Percentiles rank a stretch among this genome's conserved stretches.
Conservation (phyloP, 53 echinoderm and acorn worm species). For the Holothuria leucospilota region DNA sequence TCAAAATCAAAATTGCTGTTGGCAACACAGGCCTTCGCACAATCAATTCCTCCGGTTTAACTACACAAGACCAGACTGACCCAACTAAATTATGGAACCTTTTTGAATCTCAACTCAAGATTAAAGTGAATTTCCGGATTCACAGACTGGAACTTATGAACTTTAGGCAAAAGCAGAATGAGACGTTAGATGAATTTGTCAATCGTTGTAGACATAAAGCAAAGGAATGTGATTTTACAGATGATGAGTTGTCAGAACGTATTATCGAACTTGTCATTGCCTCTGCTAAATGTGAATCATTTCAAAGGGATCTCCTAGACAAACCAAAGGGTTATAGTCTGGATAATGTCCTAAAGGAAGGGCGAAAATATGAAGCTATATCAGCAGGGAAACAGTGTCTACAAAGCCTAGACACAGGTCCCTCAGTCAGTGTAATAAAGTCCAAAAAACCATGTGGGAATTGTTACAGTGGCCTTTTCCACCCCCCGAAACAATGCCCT, state of each 20-base stretch:
- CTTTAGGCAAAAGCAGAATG: no score
- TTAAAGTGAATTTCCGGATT: constrained; percentile 60
- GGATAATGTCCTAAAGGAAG: constrained; percentile 17
- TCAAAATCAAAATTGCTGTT: no score
- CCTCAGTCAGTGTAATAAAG: no score
- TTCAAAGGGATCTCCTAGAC: no score
- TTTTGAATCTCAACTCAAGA: no score
- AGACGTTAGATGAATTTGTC: constrained; percentile 56
- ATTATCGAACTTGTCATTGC: no score
- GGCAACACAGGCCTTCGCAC: no score
- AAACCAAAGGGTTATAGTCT: constrained; percentile 36
- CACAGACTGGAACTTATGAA: constrained; percentile 60
- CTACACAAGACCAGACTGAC: constrained; percentile 15
- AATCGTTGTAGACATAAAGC: constrained; percentile 46
- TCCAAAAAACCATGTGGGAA: no score
- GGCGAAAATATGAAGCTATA: no score
- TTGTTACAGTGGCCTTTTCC: constrained; percentile 49
- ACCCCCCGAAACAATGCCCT: constrained; percentile 56
- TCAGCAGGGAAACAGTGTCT: no score
- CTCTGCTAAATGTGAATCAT: constrained; percentile 29
- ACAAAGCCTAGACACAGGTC: no score
- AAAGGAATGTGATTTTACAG: constrained; percentile 43
- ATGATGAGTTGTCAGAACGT: constrained; percentile 29
- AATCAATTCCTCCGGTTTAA: constrained; percentile 60
- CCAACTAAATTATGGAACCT: no score